Base-by-base conservation (phyloP, 2,113 vertebrate genomes). In the Hemiscyllium ocellatum region DNA sequence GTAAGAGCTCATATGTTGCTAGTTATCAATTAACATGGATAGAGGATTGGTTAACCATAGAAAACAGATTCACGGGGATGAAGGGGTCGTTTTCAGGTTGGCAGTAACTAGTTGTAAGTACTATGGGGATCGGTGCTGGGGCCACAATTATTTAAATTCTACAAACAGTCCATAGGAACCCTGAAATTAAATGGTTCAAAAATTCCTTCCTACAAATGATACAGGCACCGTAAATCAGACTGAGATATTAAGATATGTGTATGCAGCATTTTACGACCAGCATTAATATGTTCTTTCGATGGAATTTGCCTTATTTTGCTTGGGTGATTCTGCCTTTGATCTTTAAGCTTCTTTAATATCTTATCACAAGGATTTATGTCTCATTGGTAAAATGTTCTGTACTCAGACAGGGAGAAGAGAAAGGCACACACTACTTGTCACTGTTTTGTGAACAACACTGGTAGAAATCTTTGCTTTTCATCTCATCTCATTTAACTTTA, bases 351-450 rank as follows among this genome's bases (percentile, higher is more conserved):
- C 69, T 95, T 72, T 95, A 95, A 95, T 95, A 72, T 94, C 93
- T 94, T 94, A 47, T 95, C 94, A 76, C 47, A 33, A 47, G 68
- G 94, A 95, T 72, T 95, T 76, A 72, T 95, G 93, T 72, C 93
- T 95, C 22, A 29, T 70, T 70, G 42, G 94, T 72, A 72, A 72
- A 52, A 52, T 52, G 22, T 26, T 50, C 19, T 47, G 22, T 95
- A 37, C 42, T 72, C 37, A 65, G 66, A 70, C 72, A 70, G 47
- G 68, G 72, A 72, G 42, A 33, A 19, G 69, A 72, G 47, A 95
- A 95, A 50, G 26, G 17, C 66, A 8, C 26, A 91, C 52, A 91
- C 20, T 91, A 90, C 56, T 90, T n/a, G 87, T 65, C 87, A 90
- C 87, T 61, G 26, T 29, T n/a, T 91, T 56, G 56, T 61, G 56